Conservation (phyloP, 2,113 vertebrate species). For the Tragelaphus scriptus region DNA sequence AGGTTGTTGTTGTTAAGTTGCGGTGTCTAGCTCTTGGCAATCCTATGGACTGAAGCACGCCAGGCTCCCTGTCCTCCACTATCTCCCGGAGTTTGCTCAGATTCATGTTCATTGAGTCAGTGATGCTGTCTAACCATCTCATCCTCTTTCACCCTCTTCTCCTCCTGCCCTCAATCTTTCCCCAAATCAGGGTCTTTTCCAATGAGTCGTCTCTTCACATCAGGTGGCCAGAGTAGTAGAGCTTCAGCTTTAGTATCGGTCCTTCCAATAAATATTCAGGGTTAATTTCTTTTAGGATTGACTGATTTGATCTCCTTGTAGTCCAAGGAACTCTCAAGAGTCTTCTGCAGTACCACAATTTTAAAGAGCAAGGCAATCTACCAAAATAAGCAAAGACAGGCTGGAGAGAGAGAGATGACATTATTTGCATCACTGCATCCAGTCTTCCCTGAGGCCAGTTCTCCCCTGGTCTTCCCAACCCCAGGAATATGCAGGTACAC, state of each 20-base stretch:
- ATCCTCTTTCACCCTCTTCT: not conserved
- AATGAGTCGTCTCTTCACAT: not conserved
- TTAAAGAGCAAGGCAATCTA: not conserved
- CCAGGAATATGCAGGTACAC: too few relatives aligned
- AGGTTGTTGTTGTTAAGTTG: not conserved
- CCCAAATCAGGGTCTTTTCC: not conserved
- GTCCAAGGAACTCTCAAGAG: not conserved
- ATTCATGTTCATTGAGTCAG: not conserved
- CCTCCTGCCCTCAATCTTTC: not conserved
- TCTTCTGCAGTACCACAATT: not conserved
- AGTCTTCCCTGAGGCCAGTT: not conserved
- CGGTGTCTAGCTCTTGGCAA: accelerated
- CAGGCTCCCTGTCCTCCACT: not conserved
- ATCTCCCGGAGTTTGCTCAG: not conserved
- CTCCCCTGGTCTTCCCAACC: not conserved
- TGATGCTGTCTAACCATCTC: not conserved
- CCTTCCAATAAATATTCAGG: not conserved
- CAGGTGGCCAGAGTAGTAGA: not conserved
- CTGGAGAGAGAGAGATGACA: not conserved
- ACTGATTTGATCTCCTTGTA: not conserved
- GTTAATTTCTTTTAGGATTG: not conserved
- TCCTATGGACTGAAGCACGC: not conserved
- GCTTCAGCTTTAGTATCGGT: not conserved
- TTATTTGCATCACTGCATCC: not conserved
- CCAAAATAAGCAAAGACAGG: not conserved